phyloP scores from a whole-genome alignment of 2,888 invertebrate genomes.

The Deroplatys truncata region DNA sequence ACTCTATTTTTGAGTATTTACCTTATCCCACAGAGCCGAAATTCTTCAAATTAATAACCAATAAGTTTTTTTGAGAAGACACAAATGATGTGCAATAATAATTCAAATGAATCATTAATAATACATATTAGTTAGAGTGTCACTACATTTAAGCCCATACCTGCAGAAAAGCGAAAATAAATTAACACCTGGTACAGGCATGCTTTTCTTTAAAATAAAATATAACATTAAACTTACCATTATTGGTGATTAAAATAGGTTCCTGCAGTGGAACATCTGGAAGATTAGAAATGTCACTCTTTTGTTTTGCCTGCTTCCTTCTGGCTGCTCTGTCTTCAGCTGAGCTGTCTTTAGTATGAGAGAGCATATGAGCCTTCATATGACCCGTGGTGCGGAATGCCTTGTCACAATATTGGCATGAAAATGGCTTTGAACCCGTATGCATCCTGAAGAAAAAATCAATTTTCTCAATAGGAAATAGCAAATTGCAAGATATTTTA shows the following conservation, averaged over 20 bases:
- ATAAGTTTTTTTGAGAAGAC: neutral
- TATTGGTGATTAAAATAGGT: slow-evolving; percentile 52
- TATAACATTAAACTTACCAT: slow-evolving; percentile 2
- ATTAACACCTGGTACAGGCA: no score
- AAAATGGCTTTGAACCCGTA: slow-evolving; percentile 46
- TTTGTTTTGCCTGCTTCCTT: neutral
- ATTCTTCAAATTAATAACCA: no score
- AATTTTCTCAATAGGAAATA: neutral
- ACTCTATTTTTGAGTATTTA: no score
- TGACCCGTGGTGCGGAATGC: slow-evolving; percentile 47
- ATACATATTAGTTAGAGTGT: no score
- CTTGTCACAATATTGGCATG: slow-evolving; percentile 48
- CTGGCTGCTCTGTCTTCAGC: slow-evolving; percentile 1
- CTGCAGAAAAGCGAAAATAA: no score
- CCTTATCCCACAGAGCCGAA: no score
- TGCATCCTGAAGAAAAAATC: slow-evolving; percentile 40
- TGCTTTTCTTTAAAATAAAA: neutral
- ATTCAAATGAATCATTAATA: no score
- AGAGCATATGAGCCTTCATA: slow-evolving; percentile 43
- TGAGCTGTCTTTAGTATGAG: slow-evolving; percentile 1
- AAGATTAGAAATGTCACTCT: slow-evolving; percentile 28
- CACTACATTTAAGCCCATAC: no score
- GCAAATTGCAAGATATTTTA: neutral
- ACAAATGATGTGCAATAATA: neutral
- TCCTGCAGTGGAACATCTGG: slow-evolving; percentile 51